phyloP scores from a whole-genome alignment of 2,113 vertebrate species.

The Charadrius vociferus region DNA sequence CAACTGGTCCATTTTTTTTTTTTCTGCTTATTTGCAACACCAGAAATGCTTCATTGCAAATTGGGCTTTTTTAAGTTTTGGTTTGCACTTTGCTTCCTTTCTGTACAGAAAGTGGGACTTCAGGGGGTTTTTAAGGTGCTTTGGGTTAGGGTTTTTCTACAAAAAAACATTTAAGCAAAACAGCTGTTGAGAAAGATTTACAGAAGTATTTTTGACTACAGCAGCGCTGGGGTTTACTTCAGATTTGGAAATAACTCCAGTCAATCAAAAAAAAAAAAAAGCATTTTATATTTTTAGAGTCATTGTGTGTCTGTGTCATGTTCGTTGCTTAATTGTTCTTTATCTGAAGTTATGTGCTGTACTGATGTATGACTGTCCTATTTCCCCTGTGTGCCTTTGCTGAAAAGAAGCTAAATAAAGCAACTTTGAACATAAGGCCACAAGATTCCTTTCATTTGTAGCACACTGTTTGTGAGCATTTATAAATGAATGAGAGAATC shows the following conservation, averaged over 20 bases:
- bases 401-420: slow-evolving; percentile 26
- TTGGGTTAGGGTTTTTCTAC: background rate
- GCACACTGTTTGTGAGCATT: background rate
- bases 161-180: background rate
- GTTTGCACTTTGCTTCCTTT: background rate
- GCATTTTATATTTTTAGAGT: background rate
- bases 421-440: background rate
- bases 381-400: background rate
- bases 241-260: background rate
- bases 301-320: background rate
- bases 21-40: background rate
- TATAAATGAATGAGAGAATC: background rate
- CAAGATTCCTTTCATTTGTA: background rate
- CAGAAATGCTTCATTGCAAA: background rate
- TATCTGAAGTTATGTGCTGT: background rate
- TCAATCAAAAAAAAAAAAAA: background rate
- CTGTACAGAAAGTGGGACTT: background rate
- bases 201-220: background rate
- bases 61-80: background rate
- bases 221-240: background rate
- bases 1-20: background rate
- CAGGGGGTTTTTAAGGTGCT: background rate
- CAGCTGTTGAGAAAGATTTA: background rate
- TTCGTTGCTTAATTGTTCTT: background rate
- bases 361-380: background rate